phyloP scores from a whole-genome alignment of 2,797 vertebrate species.

The Fistularia tabacaria region DNA sequence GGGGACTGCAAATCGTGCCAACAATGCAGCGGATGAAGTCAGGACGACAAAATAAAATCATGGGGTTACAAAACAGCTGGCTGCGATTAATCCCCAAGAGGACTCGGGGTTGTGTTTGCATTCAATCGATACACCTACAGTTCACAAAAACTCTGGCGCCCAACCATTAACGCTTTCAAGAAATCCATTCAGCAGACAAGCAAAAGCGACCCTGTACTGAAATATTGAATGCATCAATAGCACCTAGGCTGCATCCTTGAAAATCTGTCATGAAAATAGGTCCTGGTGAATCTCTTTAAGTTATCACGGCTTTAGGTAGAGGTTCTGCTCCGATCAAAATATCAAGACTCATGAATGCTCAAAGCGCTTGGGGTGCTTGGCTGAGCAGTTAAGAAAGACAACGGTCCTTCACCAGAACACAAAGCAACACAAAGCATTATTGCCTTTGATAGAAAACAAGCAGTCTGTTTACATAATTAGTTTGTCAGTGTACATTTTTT shows the following conservation, averaged over 20 bases:
- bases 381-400: constrained; percentile 21
- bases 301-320: neutral
- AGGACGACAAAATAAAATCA: constrained; percentile 16
- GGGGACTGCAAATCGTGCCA: constrained; percentile 26
- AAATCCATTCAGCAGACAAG: constrained; percentile 21
- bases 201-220: neutral
- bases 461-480: constrained; percentile 40
- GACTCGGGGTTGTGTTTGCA: constrained; percentile 8
- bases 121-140: constrained; percentile 3
- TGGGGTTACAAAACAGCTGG: constrained; percentile 10
- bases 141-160: neutral
- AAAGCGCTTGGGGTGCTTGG: constrained; percentile 43
- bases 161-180: neutral
- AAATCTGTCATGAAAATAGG: constrained; percentile 3
- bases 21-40: constrained; percentile 29
- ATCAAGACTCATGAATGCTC: constrained; percentile 30
- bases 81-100: constrained; percentile 6
- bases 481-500: constrained; percentile 12
- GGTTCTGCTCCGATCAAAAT: constrained; percentile 21
- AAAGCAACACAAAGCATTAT: constrained; percentile 30
- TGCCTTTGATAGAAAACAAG: constrained; percentile 47
- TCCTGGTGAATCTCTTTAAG: neutral
- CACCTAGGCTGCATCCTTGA: constrained; percentile 28
- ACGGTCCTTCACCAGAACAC: constrained; percentile 15
- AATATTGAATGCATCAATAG: constrained; percentile 19